A percentile compares a stretch with the other conserved stretches of the same genome.
Conservation (phyloP, 2,888 invertebrate species). For the Entomobrya multifasciata region DNA sequence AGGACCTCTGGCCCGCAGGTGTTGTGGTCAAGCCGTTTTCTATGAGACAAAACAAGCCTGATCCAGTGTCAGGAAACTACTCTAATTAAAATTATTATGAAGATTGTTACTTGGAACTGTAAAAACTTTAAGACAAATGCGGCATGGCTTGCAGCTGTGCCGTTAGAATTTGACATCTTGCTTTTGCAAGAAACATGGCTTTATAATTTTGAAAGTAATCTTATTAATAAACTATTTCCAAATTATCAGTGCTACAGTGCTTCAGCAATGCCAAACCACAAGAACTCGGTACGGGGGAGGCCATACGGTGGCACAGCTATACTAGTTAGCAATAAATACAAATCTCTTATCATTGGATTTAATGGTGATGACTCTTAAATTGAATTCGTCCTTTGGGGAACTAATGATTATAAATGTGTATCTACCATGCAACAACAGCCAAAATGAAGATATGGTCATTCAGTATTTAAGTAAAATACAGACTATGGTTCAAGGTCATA, state of each 20-base stretch:
- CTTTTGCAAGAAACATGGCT: no score
- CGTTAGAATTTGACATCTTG: background rate
- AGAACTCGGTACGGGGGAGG: background rate
- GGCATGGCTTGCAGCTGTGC: background rate
- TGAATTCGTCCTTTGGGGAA: no score
- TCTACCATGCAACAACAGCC: no score
- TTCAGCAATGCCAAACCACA: background rate
- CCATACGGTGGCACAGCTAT: background rate
- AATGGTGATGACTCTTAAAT: no score
- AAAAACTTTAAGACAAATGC: background rate
- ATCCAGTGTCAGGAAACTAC: background rate
- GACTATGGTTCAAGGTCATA: no score
- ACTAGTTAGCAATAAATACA: slow-evolving; percentile 4
- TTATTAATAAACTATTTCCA: background rate
- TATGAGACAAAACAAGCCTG: no score
- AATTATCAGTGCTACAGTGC: background rate
- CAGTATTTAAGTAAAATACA: no score
- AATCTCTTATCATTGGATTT: no score
- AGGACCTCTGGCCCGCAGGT: background rate
- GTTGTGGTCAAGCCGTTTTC: background rate
- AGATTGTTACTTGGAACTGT: background rate
- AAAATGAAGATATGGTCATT: no score
- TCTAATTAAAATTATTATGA: background rate
- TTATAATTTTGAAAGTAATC: background rate
- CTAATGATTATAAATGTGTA: no score